Evolutionary conservation across 1,140 invertebrate species (phyloP), one percentile per base, ranked within the genome.

Genomic region (Phortica variegata): DNA sequence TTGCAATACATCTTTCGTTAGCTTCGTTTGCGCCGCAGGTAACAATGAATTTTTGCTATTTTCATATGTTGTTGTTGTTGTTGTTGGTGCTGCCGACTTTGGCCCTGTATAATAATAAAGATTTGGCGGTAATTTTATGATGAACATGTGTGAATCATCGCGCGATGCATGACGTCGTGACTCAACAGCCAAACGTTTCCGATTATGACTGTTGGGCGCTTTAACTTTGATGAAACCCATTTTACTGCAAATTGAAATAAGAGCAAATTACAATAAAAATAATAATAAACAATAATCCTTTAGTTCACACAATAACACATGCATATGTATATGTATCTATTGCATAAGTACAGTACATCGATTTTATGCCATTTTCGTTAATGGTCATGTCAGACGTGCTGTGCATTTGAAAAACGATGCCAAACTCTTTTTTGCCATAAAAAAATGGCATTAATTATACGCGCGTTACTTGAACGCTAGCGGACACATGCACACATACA

Each of bases 61-160:
- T 45, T 32, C 23, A 31, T 13, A 62, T 26, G 15, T 77, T 68
- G 4, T 59, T 32, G 23, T 5, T 15, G 34, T n/a, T n/a, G 44
- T n/a, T 16, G 33, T 46, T n/a, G 34, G 33, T 13, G 43, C 26
- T 21, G 19, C 4, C 21, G 39, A 79, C 38, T 78, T 79, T 7
- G 81, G 79, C 56, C 84, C 80, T 3, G 82, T 82, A 75, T 90
- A 90, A 68, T 89, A 91, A 54, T 85, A 85, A n/a, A 83, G 85
- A 76, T 86, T 87, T 3, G 87, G 86, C 2, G 88, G 88, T 13
- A 90, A 77, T 70, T 90, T 90, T 48, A 91, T 87, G 53, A 90
- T 83, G 78, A 85, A 90, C 80, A 91, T 87, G 71, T 88, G 86
- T 29, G 87, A 90, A 73, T 91, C 88, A 49, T 84, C 84, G 3